Conservation (phyloP, 2,888 invertebrate species). For the Harpagoxenus sublaevis region DNA sequence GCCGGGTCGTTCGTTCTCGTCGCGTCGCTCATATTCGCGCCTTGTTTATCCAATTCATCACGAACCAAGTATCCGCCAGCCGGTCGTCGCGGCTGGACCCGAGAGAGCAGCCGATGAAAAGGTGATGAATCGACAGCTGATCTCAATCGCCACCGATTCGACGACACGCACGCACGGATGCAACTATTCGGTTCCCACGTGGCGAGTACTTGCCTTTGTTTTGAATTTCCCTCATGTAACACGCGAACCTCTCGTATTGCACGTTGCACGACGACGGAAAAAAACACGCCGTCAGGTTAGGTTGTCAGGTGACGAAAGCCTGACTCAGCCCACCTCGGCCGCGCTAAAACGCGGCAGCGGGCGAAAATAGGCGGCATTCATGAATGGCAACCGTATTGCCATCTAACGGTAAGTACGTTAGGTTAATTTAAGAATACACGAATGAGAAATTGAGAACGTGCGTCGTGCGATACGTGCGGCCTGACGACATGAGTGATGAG, state of each 20-base stretch:
- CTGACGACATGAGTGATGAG: too few species aligned
- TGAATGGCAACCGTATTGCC: slow-evolving; percentile 14
- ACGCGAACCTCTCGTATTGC: neutral
- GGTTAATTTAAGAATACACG: neutral
- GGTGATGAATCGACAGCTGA: neutral
- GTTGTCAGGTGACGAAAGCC: too few species aligned
- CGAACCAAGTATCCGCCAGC: too few species aligned
- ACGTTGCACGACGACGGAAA: neutral
- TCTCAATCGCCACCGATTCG: neutral
- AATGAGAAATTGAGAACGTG: neutral
- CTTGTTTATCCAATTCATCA: neutral
- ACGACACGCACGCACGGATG: neutral
- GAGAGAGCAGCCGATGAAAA: neutral
- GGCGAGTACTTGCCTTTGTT: slow-evolving; percentile 2
- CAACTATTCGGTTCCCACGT: neutral
- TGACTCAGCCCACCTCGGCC: neutral
- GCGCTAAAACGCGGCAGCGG: neutral
- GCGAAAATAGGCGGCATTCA: neutral
- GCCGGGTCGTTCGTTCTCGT: neutral
- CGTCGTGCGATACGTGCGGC: too few species aligned
- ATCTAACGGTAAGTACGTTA: neutral
- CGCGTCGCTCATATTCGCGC: neutral
- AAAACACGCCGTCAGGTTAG: neutral
- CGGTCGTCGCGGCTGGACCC: neutral
- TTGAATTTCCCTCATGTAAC: slow-evolving; percentile 34